Conservation (phyloP, 2,888 invertebrate genomes). For the Cinara cedri region DNA sequence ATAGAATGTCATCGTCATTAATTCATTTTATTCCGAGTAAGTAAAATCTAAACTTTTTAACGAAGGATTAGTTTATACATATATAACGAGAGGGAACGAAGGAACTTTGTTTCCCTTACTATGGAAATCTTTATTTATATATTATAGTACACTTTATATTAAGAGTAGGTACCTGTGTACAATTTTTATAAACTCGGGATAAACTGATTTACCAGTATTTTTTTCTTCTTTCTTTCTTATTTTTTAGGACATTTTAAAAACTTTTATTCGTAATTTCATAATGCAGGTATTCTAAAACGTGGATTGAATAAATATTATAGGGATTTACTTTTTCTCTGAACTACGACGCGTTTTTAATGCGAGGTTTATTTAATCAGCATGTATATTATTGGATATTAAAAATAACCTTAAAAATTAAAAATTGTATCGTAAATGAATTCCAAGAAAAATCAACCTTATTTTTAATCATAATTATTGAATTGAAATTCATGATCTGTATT, state of each 20-base stretch:
- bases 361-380: neutral
- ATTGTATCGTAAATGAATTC: no score
- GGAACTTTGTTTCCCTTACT: conserved; percentile 16
- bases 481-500: no score
- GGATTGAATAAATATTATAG: conserved; percentile 4
- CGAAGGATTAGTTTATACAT: conserved; percentile 45
- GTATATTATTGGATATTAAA: neutral
- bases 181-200: conserved; percentile 25
- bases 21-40: conserved; percentile 17
- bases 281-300: conserved; percentile 4
- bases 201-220: conserved; percentile 10
- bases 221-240: no score
- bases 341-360: neutral
- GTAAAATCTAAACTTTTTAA: conserved; percentile 43
- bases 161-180: conserved; percentile 15
- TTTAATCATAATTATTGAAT: no score
- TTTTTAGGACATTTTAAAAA: conserved; percentile 3
- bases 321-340: neutral
- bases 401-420: neutral
- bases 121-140: conserved; percentile 34
- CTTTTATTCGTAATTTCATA: conserved; percentile 37
- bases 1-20: conserved; percentile 40
- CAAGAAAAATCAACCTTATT: neutral
- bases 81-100: neutral
- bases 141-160: no score